Percentiles rank a stretch among this genome's conserved stretches.
Evolutionary conservation across 2,113 vertebrate species (phyloP).

Genomic region (Nothobranchius kuhntae): DNA sequence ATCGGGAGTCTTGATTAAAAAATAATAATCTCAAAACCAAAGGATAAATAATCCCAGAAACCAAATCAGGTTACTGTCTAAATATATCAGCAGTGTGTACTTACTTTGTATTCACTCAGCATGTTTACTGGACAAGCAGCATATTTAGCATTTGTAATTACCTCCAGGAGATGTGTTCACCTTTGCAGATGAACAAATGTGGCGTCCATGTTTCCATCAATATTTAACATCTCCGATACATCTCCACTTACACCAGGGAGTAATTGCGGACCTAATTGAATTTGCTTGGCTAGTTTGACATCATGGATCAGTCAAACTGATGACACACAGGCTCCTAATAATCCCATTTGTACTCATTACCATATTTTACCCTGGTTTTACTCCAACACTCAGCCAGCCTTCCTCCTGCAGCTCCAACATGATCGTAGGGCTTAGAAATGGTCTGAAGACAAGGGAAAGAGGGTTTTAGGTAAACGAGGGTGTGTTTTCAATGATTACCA

Average conservation of each 20-base stretch:
- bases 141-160: constrained; percentile 70
- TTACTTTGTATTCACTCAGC: not conserved
- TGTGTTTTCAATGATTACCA: constrained; percentile 1
- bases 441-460: constrained; percentile 1
- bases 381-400: constrained; percentile 65
- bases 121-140: constrained; percentile 48
- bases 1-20: no score
- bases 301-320: constrained; percentile 79
- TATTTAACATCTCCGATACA: constrained; percentile 79
- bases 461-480: constrained; percentile 27
- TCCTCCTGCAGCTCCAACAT: constrained; percentile 21
- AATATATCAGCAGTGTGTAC: constrained; percentile 1
- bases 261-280: constrained; percentile 83
- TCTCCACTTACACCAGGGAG: constrained; percentile 77
- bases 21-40: not conserved
- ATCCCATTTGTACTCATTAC: constrained; percentile 81
- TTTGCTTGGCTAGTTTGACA: constrained; percentile 83
- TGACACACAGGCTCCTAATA: constrained; percentile 80
- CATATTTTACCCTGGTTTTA: constrained; percentile 74
- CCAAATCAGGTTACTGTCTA: not conserved
- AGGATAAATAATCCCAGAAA: not conserved
- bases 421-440: not conserved
- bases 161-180: constrained; percentile 74
- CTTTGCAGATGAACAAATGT: constrained; percentile 78
- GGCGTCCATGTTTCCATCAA: constrained; percentile 80